These are phyloP conservation scores for Opisthograptis luteolata DNA, from an alignment of 2,888 invertebrate genomes.

Conservation along the genomic window DNA sequence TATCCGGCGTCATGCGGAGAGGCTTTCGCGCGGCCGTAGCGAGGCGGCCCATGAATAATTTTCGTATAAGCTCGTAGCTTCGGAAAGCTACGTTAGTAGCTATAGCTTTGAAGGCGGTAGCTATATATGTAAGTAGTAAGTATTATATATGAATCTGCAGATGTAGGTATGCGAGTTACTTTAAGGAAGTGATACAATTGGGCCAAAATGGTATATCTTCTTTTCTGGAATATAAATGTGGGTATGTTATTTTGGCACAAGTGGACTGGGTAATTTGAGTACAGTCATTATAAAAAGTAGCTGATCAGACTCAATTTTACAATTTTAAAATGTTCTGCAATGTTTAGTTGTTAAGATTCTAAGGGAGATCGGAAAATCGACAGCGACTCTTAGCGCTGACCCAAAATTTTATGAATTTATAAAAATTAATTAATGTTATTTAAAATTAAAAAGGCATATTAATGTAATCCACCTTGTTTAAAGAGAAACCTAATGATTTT, in stretches of 20 bases:
- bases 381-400: no score
- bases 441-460: constrained; percentile 21
- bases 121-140: constrained; percentile 5
- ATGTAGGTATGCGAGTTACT: background rate
- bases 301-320: no score
- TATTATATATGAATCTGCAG: background rate
- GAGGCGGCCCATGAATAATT: constrained; percentile 73
- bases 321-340: no score
- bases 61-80: constrained; percentile 65
- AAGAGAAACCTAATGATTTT: constrained; percentile 24
- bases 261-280: no score
- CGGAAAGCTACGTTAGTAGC: constrained; percentile 39
- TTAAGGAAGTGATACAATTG: background rate
- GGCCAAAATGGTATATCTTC: no score
- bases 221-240: background rate
- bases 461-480: constrained; percentile 31
- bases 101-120: constrained; percentile 25
- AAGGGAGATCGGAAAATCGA: no score
- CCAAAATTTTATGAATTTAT: no score
- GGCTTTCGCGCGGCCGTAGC: constrained; percentile 66
- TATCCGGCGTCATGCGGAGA: constrained; percentile 79
- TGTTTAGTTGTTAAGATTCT: no score
- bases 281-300: no score
- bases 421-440: no score
- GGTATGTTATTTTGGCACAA: no score